These are phyloP conservation scores for Meandrina meandrites DNA, from an alignment of 92 coral and sea anemone genomes.

Conservation along the genomic window DNA sequence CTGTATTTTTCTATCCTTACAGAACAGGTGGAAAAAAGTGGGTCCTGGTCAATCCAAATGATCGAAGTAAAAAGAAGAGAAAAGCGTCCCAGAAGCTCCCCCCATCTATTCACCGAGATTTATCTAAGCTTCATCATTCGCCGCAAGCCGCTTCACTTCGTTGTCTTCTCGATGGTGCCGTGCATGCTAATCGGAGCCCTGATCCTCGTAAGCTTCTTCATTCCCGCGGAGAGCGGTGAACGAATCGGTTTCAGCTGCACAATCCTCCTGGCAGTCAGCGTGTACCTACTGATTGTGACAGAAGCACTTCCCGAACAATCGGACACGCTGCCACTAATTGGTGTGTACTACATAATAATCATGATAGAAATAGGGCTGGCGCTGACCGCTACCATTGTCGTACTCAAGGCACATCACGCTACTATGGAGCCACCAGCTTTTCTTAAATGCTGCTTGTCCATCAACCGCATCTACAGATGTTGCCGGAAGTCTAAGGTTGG, in stretches of 20 bases:
- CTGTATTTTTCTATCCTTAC: background rate
- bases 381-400: constrained; percentile 66
- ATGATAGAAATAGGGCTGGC: constrained; percentile 69
- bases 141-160: constrained; percentile 75
- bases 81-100: constrained; percentile 37
- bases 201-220: constrained; percentile 68
- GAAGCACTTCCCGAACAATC: constrained; percentile 82
- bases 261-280: constrained; percentile 74
- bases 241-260: constrained; percentile 77
- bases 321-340: constrained; percentile 75
- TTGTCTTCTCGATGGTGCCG: constrained; percentile 76
- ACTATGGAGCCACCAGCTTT: constrained; percentile 42
- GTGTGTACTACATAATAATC: constrained; percentile 61
- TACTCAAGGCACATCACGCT: constrained; percentile 54
- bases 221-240: constrained; percentile 90
- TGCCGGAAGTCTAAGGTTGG: background rate
- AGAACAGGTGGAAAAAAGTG: background rate
- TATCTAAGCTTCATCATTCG: constrained; percentile 49
- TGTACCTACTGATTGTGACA: constrained; percentile 72
- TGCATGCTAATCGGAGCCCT: constrained; percentile 64
- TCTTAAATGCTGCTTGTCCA: constrained; percentile 12
- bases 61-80: constrained; percentile 31
- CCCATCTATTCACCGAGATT: constrained; percentile 56
- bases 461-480: constrained; percentile 4
- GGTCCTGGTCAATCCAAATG: constrained; percentile 60